Evolutionary conservation across 1,140 invertebrate species (phyloP), one percentile per base, ranked within the genome.

Genomic region (Leptonema lineaticorne): DNA sequence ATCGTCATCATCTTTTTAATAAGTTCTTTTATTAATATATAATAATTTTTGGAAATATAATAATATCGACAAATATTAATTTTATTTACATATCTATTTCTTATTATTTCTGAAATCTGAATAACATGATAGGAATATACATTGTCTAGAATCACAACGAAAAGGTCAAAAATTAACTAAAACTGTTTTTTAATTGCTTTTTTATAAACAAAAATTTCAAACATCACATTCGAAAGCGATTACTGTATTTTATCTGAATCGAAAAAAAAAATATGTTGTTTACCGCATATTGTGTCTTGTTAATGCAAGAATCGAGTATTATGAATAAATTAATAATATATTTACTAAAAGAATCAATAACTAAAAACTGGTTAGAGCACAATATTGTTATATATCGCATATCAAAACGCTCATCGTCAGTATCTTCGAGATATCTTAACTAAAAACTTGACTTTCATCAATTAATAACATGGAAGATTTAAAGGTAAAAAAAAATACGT

Each of bases 331-430:
- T 50, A 50, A n/a, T n/a, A 4, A 50, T 18, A 22, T 50, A 20
- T 50, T 50, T 50, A 50, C 22, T 45, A n/a, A n/a, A 6, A 22
- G 9, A 11, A 20, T 22, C 22, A 50, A 50, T 20, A 50, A 16
- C 20, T 50, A 50, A 50, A n/a, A 50, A 50, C 46, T 11, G 46
- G 46, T 50, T 22, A 50, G 20, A 20, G 46, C 46, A 50, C 46
- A n/a, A 3, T 50, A 11, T 46, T 18, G 9, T 4, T 50, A 22
- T 18, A 50, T 50, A 50, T 50, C 24, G n/a, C n/a, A n/a, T 18
- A 20, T 22, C 5, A 1, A 16, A 22, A 20, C 11, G 5, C 8
- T 24, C 18, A 8, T 24, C 16, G 20, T 2, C 46, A 50, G 46
- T 50, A 16, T 50, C 16, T 50, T 11, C 5, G 9, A 50, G 46